These are phyloP conservation scores for Labeo catla DNA, from an alignment of 2,113 vertebrate species.

Conservation along the genomic window DNA sequence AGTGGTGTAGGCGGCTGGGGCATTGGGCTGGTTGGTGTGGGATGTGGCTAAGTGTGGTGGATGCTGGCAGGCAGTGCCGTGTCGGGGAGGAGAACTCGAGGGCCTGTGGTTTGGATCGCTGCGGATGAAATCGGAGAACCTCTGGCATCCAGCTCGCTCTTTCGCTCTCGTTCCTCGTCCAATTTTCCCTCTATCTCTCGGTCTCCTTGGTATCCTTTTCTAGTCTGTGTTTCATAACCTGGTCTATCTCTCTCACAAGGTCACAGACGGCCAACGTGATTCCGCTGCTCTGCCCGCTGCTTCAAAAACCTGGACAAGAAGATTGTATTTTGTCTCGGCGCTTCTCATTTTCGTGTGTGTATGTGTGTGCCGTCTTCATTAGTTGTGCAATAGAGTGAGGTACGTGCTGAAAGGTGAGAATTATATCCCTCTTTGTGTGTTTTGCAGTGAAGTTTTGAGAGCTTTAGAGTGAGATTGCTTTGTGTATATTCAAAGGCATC, in stretches of 20 bases:
- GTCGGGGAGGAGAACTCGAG: conserved; percentile 35
- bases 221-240: conserved; percentile 6
- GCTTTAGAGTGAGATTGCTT: conserved; percentile 29
- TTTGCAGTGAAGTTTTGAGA: conserved; percentile 25
- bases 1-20: not conserved
- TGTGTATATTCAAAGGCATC: conserved; percentile 43
- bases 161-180: conserved; percentile 5
- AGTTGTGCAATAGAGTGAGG: not conserved
- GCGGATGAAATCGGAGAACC: conserved; percentile 50
- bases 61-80: conserved; percentile 39
- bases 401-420: conserved; percentile 12
- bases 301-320: conserved; percentile 1
- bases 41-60: conserved; percentile 47
- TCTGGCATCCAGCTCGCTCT: conserved; percentile 32
- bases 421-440: conserved; percentile 32
- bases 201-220: conserved; percentile 1
- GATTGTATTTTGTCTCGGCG: conserved; percentile 36
- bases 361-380: conserved; percentile 15
- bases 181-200: conserved; percentile 28
- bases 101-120: conserved; percentile 46
- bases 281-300: conserved; percentile 7
- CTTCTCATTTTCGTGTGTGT: conserved; percentile 2
- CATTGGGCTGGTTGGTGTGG: conserved; percentile 27
- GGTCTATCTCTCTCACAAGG: conserved; percentile 16
- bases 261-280: conserved; percentile 27